These are phyloP conservation scores for Drosophila mulleri DNA, from an alignment of 2,888 invertebrate species.

Conservation along the genomic window DNA sequence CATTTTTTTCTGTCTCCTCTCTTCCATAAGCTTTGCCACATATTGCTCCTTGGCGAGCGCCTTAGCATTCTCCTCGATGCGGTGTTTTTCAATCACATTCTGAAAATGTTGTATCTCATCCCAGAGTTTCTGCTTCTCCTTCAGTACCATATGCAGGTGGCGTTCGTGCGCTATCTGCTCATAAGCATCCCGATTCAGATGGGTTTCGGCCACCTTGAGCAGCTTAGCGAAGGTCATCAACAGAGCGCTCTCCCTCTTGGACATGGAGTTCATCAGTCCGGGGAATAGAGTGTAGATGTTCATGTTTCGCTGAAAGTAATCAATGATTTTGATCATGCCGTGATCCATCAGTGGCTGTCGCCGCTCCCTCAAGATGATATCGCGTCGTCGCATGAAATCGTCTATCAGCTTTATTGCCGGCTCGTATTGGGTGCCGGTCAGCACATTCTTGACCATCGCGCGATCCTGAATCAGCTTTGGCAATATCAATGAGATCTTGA, in stretches of 20 bases:
- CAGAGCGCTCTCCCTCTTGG: constrained; percentile 37
- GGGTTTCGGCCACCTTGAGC: constrained; percentile 34
- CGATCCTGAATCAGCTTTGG: constrained; percentile 53
- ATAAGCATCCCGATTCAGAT: constrained; percentile 39
- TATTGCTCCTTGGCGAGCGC: constrained; percentile 18
- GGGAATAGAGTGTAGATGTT: constrained; percentile 46
- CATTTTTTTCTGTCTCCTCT: constrained; percentile 15
- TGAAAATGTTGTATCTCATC: constrained; percentile 20
- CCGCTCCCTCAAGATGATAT: constrained; percentile 38
- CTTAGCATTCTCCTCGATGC: neutral
- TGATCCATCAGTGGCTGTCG: constrained; percentile 54
- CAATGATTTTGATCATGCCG: constrained; percentile 59
- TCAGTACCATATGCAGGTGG: constrained; percentile 34
- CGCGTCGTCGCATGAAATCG: constrained; percentile 46
- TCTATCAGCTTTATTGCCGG: constrained; percentile 42
- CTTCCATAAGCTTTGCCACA: constrained; percentile 29
- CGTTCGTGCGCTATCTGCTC: constrained; percentile 52
- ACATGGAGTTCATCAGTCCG: constrained; percentile 17
- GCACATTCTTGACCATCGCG: neutral
- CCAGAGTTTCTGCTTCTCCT: constrained; percentile 38
- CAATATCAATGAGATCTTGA: constrained; percentile 62
- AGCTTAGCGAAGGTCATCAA: constrained; percentile 49
- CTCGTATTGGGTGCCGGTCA: constrained; percentile 42
- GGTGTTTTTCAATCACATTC: constrained; percentile 8
- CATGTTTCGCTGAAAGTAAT: constrained; percentile 55